A percentile compares a stretch with the other conserved stretches of the same genome.
These are phyloP conservation scores for Phortica okadai DNA, from an alignment of 2,888 invertebrate species.

Conservation along the genomic window DNA sequence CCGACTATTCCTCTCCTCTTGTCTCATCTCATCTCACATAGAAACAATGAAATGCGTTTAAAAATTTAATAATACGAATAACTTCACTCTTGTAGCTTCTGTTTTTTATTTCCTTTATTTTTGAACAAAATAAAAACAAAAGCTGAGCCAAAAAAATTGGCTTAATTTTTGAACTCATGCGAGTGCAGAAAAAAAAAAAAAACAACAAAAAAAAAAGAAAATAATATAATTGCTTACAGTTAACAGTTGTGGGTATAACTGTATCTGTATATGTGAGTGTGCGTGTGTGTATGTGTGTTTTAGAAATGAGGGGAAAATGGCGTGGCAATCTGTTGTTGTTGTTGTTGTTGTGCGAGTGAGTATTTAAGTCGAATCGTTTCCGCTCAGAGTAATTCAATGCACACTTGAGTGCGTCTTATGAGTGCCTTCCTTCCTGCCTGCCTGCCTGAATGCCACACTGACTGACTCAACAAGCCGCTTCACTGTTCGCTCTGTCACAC, in stretches of 20 bases:
- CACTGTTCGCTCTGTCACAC: too few relatives aligned
- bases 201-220: not conserved
- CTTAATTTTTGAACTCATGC: not conserved
- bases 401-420: conserved; percentile 61
- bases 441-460: too few relatives aligned
- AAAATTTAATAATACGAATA: not conserved
- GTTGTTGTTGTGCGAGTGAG: conserved; percentile 42
- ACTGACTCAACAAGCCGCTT: too few relatives aligned
- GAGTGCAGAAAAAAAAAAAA: not conserved
- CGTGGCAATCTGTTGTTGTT: not conserved
- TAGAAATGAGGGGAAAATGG: not conserved
- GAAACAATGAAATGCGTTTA: conserved; percentile 12
- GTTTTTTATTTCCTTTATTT: not conserved
- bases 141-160: not conserved
- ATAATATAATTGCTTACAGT: not conserved
- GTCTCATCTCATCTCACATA: not conserved
- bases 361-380: conserved; percentile 50
- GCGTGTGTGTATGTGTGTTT: not conserved
- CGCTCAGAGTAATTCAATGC: conserved; percentile 54
- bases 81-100: not conserved
- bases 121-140: not conserved
- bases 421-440: conserved; percentile 17
- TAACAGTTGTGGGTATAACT: conserved; percentile 29
- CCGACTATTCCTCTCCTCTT: too few relatives aligned
- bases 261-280: conserved; percentile 16